A percentile compares a stretch with the other conserved stretches of the same genome.
phyloP scores from a whole-genome alignment of 2,113 vertebrate species.

The Corynorhinus townsendii region DNA sequence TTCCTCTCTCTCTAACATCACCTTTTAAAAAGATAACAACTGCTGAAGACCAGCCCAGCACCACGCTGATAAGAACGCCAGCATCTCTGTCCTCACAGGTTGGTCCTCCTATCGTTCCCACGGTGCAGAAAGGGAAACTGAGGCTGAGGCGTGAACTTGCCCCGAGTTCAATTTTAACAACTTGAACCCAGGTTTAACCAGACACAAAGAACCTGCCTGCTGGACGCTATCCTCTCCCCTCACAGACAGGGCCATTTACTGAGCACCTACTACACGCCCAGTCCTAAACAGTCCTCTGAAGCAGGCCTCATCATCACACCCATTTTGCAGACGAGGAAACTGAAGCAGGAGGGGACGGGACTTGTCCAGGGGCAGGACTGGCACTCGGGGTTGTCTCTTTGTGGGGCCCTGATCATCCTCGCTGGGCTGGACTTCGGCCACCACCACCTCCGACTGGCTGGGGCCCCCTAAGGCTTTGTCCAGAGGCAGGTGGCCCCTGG shows the following conservation, averaged over 20 bases:
- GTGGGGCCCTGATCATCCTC: neutral
- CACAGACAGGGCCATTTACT: accelerated
- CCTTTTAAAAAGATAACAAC: too few relatives aligned
- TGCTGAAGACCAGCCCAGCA: accelerated
- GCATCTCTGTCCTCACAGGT: neutral
- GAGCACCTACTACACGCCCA: neutral
- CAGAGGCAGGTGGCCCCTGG: neutral
- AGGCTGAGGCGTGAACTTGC: neutral
- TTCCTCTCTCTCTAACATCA: too few relatives aligned
- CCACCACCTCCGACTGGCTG: neutral
- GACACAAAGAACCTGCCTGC: neutral
- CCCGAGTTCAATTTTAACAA: neutral
- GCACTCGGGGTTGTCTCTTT: neutral
- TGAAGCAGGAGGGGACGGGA: neutral
- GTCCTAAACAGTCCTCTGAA: neutral
- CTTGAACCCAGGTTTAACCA: neutral
- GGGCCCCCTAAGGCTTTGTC: neutral
- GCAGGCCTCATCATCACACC: accelerated
- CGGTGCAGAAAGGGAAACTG: neutral
- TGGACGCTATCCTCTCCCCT: neutral
- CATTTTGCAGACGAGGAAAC: neutral
- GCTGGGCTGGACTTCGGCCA: neutral
- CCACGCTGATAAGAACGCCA: neutral
- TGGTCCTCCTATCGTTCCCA: neutral
- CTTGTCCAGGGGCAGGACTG: neutral